Conservation (phyloP, 2,888 invertebrate species). For the Diplazon laetatorius region DNA sequence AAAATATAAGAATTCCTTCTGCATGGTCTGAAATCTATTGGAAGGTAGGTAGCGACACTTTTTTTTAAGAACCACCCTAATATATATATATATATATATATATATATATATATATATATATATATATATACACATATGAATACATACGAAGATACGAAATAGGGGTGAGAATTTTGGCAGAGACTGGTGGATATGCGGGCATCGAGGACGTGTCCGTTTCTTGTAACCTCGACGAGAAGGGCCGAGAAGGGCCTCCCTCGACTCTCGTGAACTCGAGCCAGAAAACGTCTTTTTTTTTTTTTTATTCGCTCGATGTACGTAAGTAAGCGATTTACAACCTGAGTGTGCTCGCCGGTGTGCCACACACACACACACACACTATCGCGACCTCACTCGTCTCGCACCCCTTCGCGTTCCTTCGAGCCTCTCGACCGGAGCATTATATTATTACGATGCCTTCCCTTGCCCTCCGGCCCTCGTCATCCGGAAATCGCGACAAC, state of each 20-base stretch:
- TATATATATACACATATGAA: too few species aligned
- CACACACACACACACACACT: too few species aligned
- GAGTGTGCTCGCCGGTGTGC: constrained; percentile 43
- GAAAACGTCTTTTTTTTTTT: constrained; percentile 36
- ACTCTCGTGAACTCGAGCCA: constrained; percentile 52
- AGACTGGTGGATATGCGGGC: constrained; percentile 59
- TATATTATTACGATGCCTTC: constrained; percentile 58
- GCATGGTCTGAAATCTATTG: too few species aligned
- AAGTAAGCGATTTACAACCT: background rate
- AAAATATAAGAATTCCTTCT: too few species aligned
- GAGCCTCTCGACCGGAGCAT: constrained; percentile 59
- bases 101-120: too few species aligned
- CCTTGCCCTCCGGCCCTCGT: too few species aligned
- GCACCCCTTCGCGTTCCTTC: constrained; percentile 57
- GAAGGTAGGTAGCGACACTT: background rate
- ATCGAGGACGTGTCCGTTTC: constrained; percentile 46
- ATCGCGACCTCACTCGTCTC: constrained; percentile 33
- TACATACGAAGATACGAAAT: background rate
- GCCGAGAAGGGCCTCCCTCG: constrained; percentile 58
- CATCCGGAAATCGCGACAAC: constrained; percentile 35
- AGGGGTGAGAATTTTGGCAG: background rate
- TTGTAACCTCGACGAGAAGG: constrained; percentile 60
- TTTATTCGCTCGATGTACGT: constrained; percentile 13
- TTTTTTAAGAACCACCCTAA: too few species aligned
- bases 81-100: too few species aligned